phyloP scores from a whole-genome alignment of 1,140 invertebrate genomes.

The Ericerus pela region DNA sequence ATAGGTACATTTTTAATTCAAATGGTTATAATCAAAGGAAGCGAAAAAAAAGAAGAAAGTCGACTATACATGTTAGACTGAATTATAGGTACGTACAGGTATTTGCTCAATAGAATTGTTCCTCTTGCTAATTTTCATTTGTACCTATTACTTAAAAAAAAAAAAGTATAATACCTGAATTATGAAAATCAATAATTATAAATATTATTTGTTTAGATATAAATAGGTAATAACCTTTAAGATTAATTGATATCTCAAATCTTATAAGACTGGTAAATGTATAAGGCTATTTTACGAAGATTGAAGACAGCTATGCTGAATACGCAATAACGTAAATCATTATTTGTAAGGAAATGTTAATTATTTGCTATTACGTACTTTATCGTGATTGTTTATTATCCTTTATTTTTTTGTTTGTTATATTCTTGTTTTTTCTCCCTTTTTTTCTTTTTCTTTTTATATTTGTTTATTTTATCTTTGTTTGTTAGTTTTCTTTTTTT shows the following conservation, averaged over 20 bases:
- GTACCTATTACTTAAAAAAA: neutral
- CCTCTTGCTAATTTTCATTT: conserved; percentile 1
- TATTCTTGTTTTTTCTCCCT: neutral
- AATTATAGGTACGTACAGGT: neutral
- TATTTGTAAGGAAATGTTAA: neutral
- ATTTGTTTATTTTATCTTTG: neutral
- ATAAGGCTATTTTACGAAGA: conserved; percentile 6
- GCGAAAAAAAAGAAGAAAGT: neutral
- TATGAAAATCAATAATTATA: neutral
- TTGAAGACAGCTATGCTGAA: conserved; percentile 4
- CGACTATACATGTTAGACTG: neutral
- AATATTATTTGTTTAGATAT: neutral
- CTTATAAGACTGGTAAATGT: conserved; percentile 5
- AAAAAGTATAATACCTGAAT: neutral
- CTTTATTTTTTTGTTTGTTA: conserved; percentile 3
- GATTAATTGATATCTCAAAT: conserved; percentile 11
- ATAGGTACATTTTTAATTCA: neutral
- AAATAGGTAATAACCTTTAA: neutral
- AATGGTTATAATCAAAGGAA: neutral
- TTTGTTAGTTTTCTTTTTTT: neutral
- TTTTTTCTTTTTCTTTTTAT: neutral
- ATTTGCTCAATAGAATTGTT: conserved; percentile 9
- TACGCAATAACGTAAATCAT: conserved; percentile 4
- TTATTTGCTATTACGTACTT: conserved; percentile 8
- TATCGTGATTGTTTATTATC: conserved; percentile 2